Evolutionary conservation across 1,140 invertebrate species (phyloP).

Genomic region (Neocloeon triangulifer): DNA sequence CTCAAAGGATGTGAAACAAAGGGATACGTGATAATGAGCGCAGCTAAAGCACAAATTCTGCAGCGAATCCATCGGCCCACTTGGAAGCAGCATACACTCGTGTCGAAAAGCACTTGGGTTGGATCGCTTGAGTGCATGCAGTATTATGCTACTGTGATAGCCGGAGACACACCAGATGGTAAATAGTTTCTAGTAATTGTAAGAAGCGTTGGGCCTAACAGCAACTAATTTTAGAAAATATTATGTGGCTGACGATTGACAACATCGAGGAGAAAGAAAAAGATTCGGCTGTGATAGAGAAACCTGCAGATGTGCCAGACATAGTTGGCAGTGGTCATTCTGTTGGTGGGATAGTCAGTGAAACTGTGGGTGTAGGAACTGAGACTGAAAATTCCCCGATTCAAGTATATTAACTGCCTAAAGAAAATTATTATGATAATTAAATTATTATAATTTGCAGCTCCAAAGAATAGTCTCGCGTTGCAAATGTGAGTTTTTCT

Average conservation of each 20-base stretch:
- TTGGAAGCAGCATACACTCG: slow-evolving; percentile 69
- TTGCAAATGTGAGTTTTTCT: slow-evolving; percentile 95
- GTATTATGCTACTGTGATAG: slow-evolving; percentile 91
- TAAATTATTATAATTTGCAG: slow-evolving; percentile 21
- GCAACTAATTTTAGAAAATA: slow-evolving; percentile 53
- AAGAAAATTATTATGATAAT: slow-evolving; percentile 1
- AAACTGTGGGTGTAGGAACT: slow-evolving; percentile 68
- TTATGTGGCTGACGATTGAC: slow-evolving; percentile 86
- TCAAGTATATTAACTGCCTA: slow-evolving; percentile 15
- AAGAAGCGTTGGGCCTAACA: background rate
- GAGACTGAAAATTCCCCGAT: slow-evolving; percentile 21
- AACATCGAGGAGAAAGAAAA: slow-evolving; percentile 71
- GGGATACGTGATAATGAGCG: slow-evolving; percentile 90
- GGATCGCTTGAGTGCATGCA: slow-evolving; percentile 93
- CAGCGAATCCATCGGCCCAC: slow-evolving; percentile 79
- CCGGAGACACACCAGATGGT: slow-evolving; percentile 33
- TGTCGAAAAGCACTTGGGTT: slow-evolving; percentile 88
- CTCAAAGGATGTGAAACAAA: slow-evolving; percentile 88
- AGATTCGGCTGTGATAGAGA: slow-evolving; percentile 39
- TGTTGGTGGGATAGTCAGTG: slow-evolving; percentile 85
- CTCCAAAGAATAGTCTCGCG: slow-evolving; percentile 88
- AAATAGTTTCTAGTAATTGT: slow-evolving; percentile 5
- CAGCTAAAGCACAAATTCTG: slow-evolving; percentile 82
- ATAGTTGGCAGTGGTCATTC: slow-evolving; percentile 84
- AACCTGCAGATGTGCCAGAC: slow-evolving; percentile 62